Percentiles rank a stretch among this genome's conserved stretches.
phyloP scores from a whole-genome alignment of 1,140 invertebrate species.

The Pentalonia nigronervosa region DNA sequence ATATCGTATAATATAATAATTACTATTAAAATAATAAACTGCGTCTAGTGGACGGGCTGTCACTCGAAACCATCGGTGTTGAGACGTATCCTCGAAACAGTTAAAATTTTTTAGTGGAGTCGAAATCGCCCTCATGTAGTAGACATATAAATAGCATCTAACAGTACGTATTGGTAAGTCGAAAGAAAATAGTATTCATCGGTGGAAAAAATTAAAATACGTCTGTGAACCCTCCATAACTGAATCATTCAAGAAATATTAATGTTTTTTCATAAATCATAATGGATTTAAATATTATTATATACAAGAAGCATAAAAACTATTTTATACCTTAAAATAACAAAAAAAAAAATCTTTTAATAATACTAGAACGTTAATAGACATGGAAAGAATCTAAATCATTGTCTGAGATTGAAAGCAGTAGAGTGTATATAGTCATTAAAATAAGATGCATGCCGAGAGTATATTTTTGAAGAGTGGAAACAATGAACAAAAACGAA shows the following conservation, averaged over 20 bases:
- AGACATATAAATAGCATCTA: not conserved
- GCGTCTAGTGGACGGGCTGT: not conserved
- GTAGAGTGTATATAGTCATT: not conserved
- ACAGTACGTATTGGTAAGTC: not conserved
- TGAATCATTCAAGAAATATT: not conserved
- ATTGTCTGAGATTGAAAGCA: not conserved
- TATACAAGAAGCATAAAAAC: not conserved
- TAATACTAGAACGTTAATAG: not conserved
- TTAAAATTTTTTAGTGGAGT: not conserved
- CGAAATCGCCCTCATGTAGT: not conserved
- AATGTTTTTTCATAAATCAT: not conserved
- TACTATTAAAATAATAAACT: conserved; percentile 35
- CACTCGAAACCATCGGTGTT: not conserved
- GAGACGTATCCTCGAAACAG: not conserved
- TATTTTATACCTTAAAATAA: not conserved
- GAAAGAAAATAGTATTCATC: not conserved
- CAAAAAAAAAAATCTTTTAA: not conserved
- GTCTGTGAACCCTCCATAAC: not conserved
- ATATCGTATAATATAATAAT: not conserved
- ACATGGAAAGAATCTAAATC: not conserved
- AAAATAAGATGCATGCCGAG: not conserved
- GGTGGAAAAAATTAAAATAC: not conserved
- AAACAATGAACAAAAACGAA: not conserved
- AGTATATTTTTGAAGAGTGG: not conserved
- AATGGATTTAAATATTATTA: not conserved